A percentile compares a stretch with the other conserved stretches of the same genome.
These are phyloP conservation scores for Mormyrus iriodes DNA, from an alignment of 2,113 vertebrate genomes.

Conservation along the genomic window DNA sequence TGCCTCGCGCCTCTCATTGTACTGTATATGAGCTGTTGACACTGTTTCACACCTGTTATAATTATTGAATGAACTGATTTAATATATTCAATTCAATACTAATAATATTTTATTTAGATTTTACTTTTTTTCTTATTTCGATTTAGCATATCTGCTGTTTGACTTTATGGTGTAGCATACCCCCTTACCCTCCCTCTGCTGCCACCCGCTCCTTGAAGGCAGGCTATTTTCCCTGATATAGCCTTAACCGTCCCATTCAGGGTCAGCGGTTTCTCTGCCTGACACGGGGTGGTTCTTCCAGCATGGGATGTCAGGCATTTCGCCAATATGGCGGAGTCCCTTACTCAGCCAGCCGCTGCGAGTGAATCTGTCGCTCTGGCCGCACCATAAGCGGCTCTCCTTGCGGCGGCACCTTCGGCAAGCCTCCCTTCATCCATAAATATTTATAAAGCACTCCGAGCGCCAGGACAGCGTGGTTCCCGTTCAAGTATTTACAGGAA, in stretches of 20 bases:
- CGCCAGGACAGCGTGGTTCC: not conserved
- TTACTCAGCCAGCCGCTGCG: not conserved
- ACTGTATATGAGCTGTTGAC: not conserved
- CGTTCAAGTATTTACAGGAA: slow-evolving; percentile 13
- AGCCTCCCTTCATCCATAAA: slow-evolving; percentile 13
- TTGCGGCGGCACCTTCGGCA: not conserved
- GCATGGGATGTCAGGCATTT: not conserved
- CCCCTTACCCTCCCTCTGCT: not conserved
- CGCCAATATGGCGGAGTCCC: not conserved
- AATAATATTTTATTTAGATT: not conserved
- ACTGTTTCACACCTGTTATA: not conserved
- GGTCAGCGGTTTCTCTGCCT: not conserved
- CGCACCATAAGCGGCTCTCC: slow-evolving; percentile 10
- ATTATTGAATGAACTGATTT: not conserved
- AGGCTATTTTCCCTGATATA: not conserved
- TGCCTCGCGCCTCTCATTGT: not conserved
- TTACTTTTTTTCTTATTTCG: not conserved
- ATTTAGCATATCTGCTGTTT: not conserved
- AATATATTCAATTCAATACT: not conserved
- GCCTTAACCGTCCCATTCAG: not conserved
- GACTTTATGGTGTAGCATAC: not conserved
- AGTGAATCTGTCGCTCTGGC: not conserved
- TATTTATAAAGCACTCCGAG: slow-evolving; percentile 20
- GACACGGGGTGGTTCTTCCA: not conserved
- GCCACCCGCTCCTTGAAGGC: not conserved